phyloP scores from a whole-genome alignment of 2,797 vertebrate genomes.

The Sciaenops ocellatus region DNA sequence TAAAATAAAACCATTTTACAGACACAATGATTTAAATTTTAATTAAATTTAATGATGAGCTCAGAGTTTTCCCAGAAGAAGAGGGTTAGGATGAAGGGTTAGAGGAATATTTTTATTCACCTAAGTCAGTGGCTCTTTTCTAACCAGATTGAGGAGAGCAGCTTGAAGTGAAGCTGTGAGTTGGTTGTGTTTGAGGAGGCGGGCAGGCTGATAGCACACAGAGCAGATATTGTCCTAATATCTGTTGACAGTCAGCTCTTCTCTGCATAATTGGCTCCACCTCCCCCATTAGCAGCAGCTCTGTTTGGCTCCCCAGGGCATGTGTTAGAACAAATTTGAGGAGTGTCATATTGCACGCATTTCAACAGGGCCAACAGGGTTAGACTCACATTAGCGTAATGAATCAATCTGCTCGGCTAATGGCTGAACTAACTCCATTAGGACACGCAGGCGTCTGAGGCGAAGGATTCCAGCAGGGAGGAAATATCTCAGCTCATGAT shows the following conservation, averaged over 20 bases:
- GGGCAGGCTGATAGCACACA: constrained; percentile 46
- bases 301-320: constrained; percentile 79
- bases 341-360: constrained; percentile 84
- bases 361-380: constrained; percentile 80
- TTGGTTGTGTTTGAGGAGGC: constrained; percentile 39
- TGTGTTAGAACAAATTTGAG: constrained; percentile 85
- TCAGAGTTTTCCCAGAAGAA: not conserved
- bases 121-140: not conserved
- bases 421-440: constrained; percentile 71
- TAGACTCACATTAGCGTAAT: constrained; percentile 83
- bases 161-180: constrained; percentile 6
- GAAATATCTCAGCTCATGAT: constrained; percentile 9
- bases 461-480: constrained; percentile 51
- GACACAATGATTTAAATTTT: not conserved
- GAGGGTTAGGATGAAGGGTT: too few species aligned
- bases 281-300: constrained; percentile 78
- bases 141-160: not conserved
- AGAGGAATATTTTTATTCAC: not conserved
- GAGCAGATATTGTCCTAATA: constrained; percentile 66
- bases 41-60: not conserved
- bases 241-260: constrained; percentile 80
- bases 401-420: constrained; percentile 83
- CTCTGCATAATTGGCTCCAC: constrained; percentile 82
- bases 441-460: constrained; percentile 47
- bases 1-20: too few species aligned